These are phyloP conservation scores for Zygogramma bicolorata DNA, from an alignment of 2,888 invertebrate species.

Conservation along the genomic window DNA sequence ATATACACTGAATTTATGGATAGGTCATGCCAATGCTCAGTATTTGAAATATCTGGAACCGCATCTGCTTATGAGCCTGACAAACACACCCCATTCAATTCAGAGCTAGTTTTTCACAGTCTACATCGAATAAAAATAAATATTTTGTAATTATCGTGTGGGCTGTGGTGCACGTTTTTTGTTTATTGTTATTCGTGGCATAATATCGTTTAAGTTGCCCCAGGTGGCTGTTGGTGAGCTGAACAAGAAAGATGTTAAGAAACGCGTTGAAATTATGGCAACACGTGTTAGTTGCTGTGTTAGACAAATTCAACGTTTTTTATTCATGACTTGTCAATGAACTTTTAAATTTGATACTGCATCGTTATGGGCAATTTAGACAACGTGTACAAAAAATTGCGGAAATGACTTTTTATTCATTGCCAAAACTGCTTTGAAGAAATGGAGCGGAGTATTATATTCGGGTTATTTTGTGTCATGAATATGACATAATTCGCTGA, in stretches of 20 bases:
- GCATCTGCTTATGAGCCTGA: background rate
- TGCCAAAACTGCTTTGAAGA: background rate
- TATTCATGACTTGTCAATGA: conserved; percentile 25
- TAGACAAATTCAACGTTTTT: conserved; percentile 3
- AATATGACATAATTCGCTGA: background rate
- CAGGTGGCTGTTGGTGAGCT: conserved; percentile 44
- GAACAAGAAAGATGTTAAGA: conserved; percentile 10
- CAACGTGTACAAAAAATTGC: conserved; percentile 35
- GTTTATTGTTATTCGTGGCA: conserved; percentile 39
- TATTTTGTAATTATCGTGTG: conserved; percentile 39
- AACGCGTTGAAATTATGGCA: conserved; percentile 3
- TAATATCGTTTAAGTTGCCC: conserved; percentile 51
- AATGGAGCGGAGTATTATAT: background rate
- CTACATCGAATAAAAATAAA: conserved; percentile 39
- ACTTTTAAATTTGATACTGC: conserved; percentile 37
- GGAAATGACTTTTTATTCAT: conserved; percentile 36
- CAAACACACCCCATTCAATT: background rate
- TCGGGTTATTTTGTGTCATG: background rate
- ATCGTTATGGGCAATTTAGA: conserved; percentile 42
- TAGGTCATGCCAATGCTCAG: too few relatives aligned
- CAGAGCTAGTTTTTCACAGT: conserved; percentile 26
- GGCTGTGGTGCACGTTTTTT: conserved; percentile 31
- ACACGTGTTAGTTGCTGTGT: conserved; percentile 20
- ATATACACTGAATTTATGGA: too few relatives aligned
- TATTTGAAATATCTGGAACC: background rate